Evolutionary conservation across 2,113 vertebrate species (phyloP), one percentile per base, ranked within the genome.

Genomic region (Setophaga petechia): DNA sequence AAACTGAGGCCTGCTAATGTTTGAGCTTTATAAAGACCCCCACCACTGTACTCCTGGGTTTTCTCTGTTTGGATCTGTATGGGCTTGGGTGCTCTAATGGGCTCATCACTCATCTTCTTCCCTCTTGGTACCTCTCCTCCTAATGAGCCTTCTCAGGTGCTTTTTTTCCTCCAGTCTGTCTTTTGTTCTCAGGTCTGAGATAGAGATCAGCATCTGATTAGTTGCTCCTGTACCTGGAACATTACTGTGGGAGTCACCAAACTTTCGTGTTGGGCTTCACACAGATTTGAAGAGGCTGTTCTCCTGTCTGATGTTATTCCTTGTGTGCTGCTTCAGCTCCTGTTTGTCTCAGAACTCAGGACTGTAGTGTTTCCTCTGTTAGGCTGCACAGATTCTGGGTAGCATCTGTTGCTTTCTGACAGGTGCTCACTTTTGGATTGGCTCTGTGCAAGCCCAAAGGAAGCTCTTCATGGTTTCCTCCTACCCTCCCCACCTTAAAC

Each of bases 391-490:
- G 59, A 44, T 90, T 90, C 72, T 80, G 11, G 35, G 16, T 72
- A 79, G 68, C 52, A 74, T 62, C 47, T 93, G 27, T 55, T 5
- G 8, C 39, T 63, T 92, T 89, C 74, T 81, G 61, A 28, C 43
- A 78, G 41, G n/a, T 76, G 6, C 19, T 10, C 21, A 15, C 57
- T 91, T 82, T 68, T 1, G 10, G 18, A 9, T 13, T 83, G 43
- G 46, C 54, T 87, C 41, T 76, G 19, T 81, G 46, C 54, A 66
- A 90, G 75, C 41, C 63, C 19, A 43, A 12, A 87, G 82, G 58
- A 96, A 91, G 78, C 37, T 79, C 74, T 79, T 90, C 41, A 62
- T 87, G 57, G n/a, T 85, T 91, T 89, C 62, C n/a, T 87, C 15
- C 17, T 24, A 65, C 23, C 23, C 21, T 84, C 58, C n/a, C 46